Conservation (phyloP, 2,888 invertebrate species). For the Lasioglossum pauxillum region DNA sequence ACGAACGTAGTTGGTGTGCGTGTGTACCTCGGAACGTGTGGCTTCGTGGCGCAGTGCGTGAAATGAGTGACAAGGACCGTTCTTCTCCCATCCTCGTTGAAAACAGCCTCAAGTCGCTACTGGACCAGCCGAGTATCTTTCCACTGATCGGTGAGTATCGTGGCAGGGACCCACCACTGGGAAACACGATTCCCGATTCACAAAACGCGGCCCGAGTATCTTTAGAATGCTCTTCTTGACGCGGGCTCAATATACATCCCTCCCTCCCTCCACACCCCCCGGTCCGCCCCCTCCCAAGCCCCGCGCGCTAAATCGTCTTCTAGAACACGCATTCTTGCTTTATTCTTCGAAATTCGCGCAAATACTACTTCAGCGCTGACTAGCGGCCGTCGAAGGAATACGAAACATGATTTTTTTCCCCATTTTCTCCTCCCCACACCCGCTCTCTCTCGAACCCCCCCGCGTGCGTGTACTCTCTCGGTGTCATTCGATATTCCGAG, state of each 20-base stretch:
- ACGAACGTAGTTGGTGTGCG: constrained; percentile 63
- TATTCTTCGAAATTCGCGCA: constrained; percentile 69
- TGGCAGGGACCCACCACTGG: not conserved
- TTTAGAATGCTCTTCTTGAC: constrained; percentile 28
- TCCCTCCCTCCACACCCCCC: not conserved
- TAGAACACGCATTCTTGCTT: constrained; percentile 38
- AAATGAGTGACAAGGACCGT: constrained; percentile 96
- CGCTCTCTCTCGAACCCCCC: not conserved
- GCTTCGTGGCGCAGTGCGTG: constrained; percentile 85
- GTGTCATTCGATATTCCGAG: constrained; percentile 30
- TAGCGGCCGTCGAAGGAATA: constrained; percentile 61
- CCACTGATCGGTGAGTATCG: constrained; percentile 83
- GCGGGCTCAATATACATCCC: constrained; percentile 30
- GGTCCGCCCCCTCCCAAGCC: not conserved
- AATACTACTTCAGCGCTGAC: constrained; percentile 74
- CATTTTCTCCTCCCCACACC: not conserved
- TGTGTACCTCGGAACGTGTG: constrained; percentile 67
- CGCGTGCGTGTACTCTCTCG: not conserved
- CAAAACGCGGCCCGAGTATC: constrained; percentile 10
- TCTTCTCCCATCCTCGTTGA: constrained; percentile 95
- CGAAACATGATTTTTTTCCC: constrained; percentile 7
- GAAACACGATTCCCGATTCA: constrained; percentile 12
- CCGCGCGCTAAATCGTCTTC: constrained; percentile 11
- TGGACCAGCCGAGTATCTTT: constrained; percentile 89
- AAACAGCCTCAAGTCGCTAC: constrained; percentile 94